These are phyloP conservation scores for Sesia bembeciformis DNA, from an alignment of 2,888 invertebrate species.

Conservation along the genomic window DNA sequence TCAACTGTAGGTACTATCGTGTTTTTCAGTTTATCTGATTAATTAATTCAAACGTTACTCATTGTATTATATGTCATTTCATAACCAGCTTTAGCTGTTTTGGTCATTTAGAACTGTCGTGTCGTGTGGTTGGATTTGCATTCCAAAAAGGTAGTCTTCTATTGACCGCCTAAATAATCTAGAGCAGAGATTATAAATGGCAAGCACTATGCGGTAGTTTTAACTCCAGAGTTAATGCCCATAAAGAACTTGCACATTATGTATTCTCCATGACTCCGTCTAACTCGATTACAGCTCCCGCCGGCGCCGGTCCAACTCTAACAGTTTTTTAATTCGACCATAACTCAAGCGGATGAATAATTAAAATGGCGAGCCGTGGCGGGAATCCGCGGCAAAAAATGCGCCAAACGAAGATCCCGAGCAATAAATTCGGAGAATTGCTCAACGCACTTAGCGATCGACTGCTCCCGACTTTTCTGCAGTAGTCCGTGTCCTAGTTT, in stretches of 20 bases:
- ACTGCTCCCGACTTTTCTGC: conserved; percentile 13
- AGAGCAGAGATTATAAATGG: too few relatives aligned
- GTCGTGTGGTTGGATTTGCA: too few relatives aligned
- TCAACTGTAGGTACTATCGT: too few relatives aligned
- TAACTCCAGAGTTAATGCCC: background rate
- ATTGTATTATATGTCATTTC: too few relatives aligned
- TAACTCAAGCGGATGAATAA: conserved; percentile 74
- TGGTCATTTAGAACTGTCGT: too few relatives aligned
- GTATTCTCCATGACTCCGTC: conserved; percentile 64
- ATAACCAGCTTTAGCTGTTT: too few relatives aligned
- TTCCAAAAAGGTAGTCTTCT: too few relatives aligned
- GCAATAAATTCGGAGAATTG: conserved; percentile 65
- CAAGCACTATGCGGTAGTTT: too few relatives aligned
- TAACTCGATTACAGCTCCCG: conserved; percentile 67
- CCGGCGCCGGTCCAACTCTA: conserved; percentile 68
- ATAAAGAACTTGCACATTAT: conserved; percentile 29
- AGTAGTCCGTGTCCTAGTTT: too few relatives aligned
- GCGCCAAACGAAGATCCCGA: conserved; percentile 29
- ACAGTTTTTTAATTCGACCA: conserved; percentile 76
- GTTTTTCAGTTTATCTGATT: too few relatives aligned
- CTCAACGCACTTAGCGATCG: conserved; percentile 62
- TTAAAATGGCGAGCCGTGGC: conserved; percentile 64
- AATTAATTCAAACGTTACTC: too few relatives aligned
- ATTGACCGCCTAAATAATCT: too few relatives aligned
- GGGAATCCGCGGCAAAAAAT: conserved; percentile 61